Conservation (phyloP, 2,888 invertebrate species). For the Cheilosia variabilis region DNA sequence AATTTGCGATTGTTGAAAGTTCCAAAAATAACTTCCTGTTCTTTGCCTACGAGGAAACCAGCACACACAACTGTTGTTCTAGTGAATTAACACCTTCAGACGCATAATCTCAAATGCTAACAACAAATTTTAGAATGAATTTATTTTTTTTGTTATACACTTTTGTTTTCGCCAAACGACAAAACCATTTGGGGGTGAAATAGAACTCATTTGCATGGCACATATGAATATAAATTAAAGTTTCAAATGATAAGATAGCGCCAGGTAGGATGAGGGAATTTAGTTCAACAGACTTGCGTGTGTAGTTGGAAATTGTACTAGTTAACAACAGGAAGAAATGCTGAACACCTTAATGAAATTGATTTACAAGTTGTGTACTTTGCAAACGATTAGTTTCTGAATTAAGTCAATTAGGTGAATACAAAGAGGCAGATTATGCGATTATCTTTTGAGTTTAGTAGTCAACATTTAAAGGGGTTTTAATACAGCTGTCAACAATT, state of each 20-base stretch:
- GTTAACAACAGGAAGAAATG: constrained; percentile 6
- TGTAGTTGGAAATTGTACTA: constrained; percentile 2
- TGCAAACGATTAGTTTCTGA: neutral
- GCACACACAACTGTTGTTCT: neutral
- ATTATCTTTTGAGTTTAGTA: neutral
- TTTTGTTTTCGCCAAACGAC: no score
- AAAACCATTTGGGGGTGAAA: neutral
- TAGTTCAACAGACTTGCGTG: constrained; percentile 7
- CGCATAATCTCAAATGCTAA: neutral
- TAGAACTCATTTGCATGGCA: constrained; percentile 12
- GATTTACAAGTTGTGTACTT: constrained; percentile 15
- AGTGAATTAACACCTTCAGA: neutral
- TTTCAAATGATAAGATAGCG: constrained; percentile 16
- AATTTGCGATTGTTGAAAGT: neutral
- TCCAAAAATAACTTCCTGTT: neutral
- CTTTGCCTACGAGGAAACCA: neutral
- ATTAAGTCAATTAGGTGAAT: no score
- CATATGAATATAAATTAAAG: constrained; percentile 2
- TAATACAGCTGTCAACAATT: no score
- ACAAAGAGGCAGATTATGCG: neutral
- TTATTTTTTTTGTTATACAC: no score
- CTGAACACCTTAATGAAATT: constrained; percentile 23
- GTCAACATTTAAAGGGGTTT: no score
- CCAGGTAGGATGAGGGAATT: constrained; percentile 1
- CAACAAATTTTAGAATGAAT: neutral